phyloP scores from a whole-genome alignment of 2,888 invertebrate species.

The Drosophila cracens region DNA sequence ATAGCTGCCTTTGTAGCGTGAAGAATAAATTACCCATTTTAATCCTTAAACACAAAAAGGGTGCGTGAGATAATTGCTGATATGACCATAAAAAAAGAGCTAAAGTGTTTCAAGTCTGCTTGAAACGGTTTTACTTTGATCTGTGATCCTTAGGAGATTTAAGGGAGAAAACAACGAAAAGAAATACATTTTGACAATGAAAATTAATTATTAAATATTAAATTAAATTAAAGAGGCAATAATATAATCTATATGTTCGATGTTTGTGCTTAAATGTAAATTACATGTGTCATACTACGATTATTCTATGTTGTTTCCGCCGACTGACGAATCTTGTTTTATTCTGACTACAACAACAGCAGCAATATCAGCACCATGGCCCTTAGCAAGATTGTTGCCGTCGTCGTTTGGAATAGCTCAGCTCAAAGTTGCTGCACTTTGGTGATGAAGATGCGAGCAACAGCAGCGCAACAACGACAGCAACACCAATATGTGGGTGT shows the following conservation, averaged over 20 bases:
- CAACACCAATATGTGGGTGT: conserved; percentile 51
- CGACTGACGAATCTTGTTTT: no score
- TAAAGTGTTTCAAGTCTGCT: conserved; percentile 9
- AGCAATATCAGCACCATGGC: no score
- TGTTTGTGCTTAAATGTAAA: conserved; percentile 25
- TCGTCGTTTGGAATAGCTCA: conserved; percentile 15
- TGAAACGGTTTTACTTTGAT: conserved; percentile 12
- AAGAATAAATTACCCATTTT: conserved; percentile 13
- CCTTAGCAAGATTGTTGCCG: no score
- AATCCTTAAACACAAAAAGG: conserved; percentile 19
- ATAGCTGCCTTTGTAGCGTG: conserved; percentile 16
- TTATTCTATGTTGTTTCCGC: no score
- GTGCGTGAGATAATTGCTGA: conserved; percentile 31
- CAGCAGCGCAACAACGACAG: background rate
- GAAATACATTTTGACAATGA: background rate
- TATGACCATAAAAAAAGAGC: conserved; percentile 11
- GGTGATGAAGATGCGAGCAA: conserved; percentile 10
- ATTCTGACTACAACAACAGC: no score
- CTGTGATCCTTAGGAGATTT: conserved; percentile 2
- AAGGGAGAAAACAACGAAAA: background rate
- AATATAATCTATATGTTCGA: no score
- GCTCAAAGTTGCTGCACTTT: conserved; percentile 2
- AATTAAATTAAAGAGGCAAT: background rate
- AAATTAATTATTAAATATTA: background rate
- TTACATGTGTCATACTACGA: background rate